Evolutionary conservation across 2,113 vertebrate species (phyloP).

Genomic region (Chaetops frenatus): DNA sequence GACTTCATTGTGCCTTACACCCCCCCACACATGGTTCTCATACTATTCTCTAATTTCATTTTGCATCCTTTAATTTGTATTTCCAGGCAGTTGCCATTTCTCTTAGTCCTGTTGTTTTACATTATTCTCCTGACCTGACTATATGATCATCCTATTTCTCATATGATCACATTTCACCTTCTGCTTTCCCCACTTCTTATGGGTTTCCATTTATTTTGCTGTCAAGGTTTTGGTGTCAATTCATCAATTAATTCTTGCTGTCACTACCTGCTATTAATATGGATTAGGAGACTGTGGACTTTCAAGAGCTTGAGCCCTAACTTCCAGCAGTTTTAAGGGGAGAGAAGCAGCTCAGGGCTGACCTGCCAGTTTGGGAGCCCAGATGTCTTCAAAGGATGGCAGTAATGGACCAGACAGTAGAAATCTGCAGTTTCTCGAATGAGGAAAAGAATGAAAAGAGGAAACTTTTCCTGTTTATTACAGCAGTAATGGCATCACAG

Average conservation of each 20-base stretch:
- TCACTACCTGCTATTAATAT: not conserved
- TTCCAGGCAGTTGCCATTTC: not conserved
- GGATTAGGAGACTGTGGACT: not conserved
- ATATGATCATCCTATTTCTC: not conserved
- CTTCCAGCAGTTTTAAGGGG: not conserved
- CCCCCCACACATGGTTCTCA: not conserved
- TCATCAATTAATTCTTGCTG: not conserved
- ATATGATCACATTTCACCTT: not conserved
- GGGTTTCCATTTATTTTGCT: not conserved
- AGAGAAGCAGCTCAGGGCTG: not conserved
- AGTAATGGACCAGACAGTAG: not conserved
- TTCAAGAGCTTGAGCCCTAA: not conserved
- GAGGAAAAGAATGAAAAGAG: not conserved
- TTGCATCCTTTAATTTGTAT: not conserved
- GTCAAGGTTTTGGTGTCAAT: not conserved
- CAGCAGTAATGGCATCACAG: not conserved
- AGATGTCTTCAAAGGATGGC: not conserved
- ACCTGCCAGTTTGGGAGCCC: not conserved
- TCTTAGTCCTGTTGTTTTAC: not conserved
- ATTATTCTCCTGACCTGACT: not conserved
- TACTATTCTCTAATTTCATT: not conserved
- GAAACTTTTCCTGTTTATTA: not conserved
- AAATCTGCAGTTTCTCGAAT: not conserved
- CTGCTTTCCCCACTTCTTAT: not conserved
- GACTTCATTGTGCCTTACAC: not conserved